Percentiles rank a stretch among this genome's conserved stretches.
Conservation (phyloP, 2,113 vertebrate species). For the Sakesphorus luctuosus region DNA sequence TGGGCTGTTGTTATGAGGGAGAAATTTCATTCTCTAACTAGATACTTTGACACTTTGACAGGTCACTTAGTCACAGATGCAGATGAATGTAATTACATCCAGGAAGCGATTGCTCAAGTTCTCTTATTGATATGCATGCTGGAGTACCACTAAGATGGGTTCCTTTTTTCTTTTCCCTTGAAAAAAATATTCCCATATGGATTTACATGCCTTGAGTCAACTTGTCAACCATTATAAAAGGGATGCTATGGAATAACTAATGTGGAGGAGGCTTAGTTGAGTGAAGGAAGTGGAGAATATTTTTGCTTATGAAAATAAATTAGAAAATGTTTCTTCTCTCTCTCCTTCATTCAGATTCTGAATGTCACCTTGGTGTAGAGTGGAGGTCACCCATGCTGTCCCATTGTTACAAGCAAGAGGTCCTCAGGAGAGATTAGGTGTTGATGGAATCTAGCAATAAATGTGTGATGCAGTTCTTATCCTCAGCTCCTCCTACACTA, state of each 20-base stretch:
- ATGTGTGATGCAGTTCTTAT: not conserved
- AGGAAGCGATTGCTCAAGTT: constrained; percentile 52
- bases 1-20: not conserved
- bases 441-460: not conserved
- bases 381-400: not conserved
- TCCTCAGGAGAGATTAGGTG: not conserved
- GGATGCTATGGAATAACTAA: constrained; percentile 28
- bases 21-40: not conserved
- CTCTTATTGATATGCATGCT: constrained; percentile 47
- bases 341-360: not conserved
- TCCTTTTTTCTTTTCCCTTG: not conserved
- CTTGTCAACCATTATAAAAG: constrained; percentile 45
- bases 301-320: not conserved
- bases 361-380: not conserved
- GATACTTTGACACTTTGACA: constrained; percentile 53
- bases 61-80: constrained; percentile 55
- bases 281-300: not conserved
- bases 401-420: not conserved
- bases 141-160: not conserved
- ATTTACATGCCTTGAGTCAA: constrained; percentile 39
- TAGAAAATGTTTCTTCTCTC: not conserved
- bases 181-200: constrained; percentile 4
- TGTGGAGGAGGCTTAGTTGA: constrained; percentile 6
- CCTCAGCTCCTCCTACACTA: not conserved
- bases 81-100: constrained; percentile 51